phyloP scores from a whole-genome alignment of 2,888 invertebrate genomes.

The Hypomecis punctinalis region DNA sequence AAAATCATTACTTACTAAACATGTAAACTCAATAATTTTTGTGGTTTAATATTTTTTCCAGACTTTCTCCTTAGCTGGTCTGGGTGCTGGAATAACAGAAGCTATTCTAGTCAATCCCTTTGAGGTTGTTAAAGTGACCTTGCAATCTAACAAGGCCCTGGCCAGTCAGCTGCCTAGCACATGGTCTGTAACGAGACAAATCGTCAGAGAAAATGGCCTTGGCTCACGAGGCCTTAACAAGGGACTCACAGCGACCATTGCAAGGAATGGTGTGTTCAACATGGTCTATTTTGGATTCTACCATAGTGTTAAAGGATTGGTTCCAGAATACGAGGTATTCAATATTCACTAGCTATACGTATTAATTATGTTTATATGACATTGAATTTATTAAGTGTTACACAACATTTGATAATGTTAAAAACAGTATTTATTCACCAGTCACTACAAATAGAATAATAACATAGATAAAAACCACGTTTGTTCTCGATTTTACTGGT shows the following conservation, averaged over 20 bases:
- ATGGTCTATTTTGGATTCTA: conserved; percentile 98
- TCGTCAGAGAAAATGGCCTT: conserved; percentile 90
- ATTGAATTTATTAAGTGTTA: neutral
- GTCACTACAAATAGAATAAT: neutral
- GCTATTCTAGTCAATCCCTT: conserved; percentile 96
- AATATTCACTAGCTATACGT: neutral
- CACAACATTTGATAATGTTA: neutral
- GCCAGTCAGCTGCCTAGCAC: conserved; percentile 89
- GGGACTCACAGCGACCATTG: conserved; percentile 95
- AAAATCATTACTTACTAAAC: too few relatives aligned
- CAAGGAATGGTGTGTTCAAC: conserved; percentile 96
- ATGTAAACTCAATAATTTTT: neutral
- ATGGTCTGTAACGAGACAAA: conserved; percentile 91
- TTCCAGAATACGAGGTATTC: conserved; percentile 87
- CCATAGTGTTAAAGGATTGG: conserved; percentile 92
- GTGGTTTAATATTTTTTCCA: conserved; percentile 68
- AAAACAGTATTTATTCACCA: neutral
- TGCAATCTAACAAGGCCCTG: conserved; percentile 90
- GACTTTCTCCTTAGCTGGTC: conserved; percentile 95
- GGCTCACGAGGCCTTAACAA: conserved; percentile 93
- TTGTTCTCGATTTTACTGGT: conserved; percentile 2
- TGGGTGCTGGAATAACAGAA: conserved; percentile 96
- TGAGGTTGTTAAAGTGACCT: conserved; percentile 97
- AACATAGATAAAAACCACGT: neutral
- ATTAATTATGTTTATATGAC: too few relatives aligned